Percentiles rank a stretch among this genome's conserved stretches.
phyloP scores from a whole-genome alignment of 2,113 vertebrate genomes.

The Naja naja region DNA sequence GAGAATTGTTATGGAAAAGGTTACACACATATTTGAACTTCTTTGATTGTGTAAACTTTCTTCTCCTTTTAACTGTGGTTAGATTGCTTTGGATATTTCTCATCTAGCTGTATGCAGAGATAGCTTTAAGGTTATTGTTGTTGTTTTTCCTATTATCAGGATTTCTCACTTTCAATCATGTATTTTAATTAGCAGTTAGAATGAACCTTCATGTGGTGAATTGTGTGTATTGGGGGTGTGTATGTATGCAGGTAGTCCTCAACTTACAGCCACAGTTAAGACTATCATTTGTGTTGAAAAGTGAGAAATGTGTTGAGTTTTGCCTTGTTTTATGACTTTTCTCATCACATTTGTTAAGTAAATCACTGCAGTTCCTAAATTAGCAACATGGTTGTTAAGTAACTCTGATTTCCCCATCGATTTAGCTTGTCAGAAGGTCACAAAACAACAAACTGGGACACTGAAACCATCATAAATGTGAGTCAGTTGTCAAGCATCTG shows the following conservation, averaged over 20 bases:
- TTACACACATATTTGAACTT: not conserved
- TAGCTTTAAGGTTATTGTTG: fast-evolving
- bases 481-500: not conserved
- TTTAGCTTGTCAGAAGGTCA: not conserved
- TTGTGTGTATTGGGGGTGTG: not conserved
- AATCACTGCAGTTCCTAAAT: not conserved
- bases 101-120: not conserved
- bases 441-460: not conserved
- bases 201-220: conserved; percentile 8
- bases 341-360: not conserved
- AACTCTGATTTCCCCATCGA: not conserved
- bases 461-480: not conserved
- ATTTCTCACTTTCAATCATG: not conserved
- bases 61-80: not conserved
- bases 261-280: not conserved
- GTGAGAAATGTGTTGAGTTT: not conserved
- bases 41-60: not conserved
- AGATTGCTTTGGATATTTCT: not conserved
- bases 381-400: not conserved
- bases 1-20: not conserved
- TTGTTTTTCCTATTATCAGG: not conserved
- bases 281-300: not conserved
- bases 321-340: not conserved
- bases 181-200: conserved; percentile 12
- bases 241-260: not conserved